Evolutionary conservation across 2,113 vertebrate species (phyloP), one percentile per base, ranked within the genome.

Genomic region (Philantomba maxwellii): DNA sequence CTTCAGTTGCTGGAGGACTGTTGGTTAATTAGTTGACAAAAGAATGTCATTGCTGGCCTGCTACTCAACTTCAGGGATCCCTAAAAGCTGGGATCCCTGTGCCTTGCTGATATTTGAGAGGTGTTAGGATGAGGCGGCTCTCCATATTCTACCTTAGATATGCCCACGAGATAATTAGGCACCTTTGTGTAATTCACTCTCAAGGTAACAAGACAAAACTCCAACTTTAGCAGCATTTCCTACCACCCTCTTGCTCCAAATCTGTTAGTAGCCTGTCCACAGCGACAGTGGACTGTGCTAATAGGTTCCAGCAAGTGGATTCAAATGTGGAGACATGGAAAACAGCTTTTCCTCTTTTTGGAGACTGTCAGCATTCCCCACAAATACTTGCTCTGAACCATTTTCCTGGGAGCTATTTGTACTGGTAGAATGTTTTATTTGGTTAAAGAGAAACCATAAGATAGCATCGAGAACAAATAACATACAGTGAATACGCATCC

Each of bases 321-420:
- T 97, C 96, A 96, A 98, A 97, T 95, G 94, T 55, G 62, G 2
- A 51, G 66, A 80, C 94, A 95, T 28, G 93, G 90, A 97, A 98
- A 98, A 98, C 83, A 98, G 82, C 83, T 93, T 91, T 98, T 96
- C 81, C 97, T 98, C 98, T 86, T n/a, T 96, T 98, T 97, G 98
- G 97, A 98, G 97, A 88, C 47, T 89, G 57, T 93, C 95, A 95
- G 84, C 97, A 96, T 96, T 97, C 95, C 92, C 97, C 96, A 88
- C 97, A 93, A 97, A 94, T 85, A 82, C 96, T 96, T 62, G 12
- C 4, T 91, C 70, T 36, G 91, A 96, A 78, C 57, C 26, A 60
- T 98, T 97, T 97, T 97, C 92, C 90, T 64, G 85, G 93, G 97
- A 97, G 92, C 96, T 97, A 81, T 98, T 98, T 98, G 95, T 97